These are phyloP conservation scores for Ellobius talpinus DNA, from an alignment of 2,113 vertebrate genomes.

Conservation along the genomic window DNA sequence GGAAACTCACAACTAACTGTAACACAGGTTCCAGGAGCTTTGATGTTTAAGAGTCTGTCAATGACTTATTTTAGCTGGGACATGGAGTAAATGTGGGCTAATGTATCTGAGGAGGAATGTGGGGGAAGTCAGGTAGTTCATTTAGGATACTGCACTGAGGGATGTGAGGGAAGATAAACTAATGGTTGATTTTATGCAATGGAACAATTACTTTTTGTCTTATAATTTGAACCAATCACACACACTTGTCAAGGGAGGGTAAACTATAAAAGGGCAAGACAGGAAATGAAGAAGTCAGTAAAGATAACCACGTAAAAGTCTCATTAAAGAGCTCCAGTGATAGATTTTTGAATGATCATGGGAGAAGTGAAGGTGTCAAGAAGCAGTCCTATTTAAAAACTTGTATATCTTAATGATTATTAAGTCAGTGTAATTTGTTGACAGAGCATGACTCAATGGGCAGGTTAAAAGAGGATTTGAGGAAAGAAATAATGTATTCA, in stretches of 20 bases:
- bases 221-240: conserved; percentile 22
- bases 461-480: neutral
- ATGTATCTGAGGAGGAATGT: neutral
- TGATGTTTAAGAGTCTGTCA: no score
- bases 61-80: rapidly evolving
- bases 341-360: conserved; percentile 8
- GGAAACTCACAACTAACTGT: no score
- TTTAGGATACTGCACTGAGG: neutral
- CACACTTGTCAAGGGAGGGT: neutral
- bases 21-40: no score
- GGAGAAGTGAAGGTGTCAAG: neutral
- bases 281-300: conserved; percentile 41
- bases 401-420: neutral
- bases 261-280: neutral
- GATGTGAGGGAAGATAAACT: neutral
- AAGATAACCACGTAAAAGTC: neutral
- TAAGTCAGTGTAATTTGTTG: neutral
- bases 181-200: conserved; percentile 23
- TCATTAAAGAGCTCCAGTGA: conserved; percentile 20
- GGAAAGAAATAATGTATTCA: conserved; percentile 4
- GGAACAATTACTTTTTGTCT: neutral
- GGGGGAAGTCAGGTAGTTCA: neutral
- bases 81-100: neutral
- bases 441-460: neutral
- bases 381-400: neutral